Conservation (phyloP, 2,888 invertebrate species). For the Lithophane semibrunnea region DNA sequence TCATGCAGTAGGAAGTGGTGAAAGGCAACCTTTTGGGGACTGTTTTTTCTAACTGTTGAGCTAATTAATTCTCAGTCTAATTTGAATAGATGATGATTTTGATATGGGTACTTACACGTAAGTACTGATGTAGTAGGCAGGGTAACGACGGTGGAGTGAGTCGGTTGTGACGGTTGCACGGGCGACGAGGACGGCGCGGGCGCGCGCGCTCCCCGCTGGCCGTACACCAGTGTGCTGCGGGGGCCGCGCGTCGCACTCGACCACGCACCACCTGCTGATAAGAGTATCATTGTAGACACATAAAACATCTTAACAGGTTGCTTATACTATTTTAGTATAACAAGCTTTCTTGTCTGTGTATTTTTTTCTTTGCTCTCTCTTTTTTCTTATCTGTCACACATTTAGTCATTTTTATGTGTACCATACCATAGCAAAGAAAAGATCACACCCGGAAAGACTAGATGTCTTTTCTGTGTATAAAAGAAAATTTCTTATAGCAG, state of each 20-base stretch:
- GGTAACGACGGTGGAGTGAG: conserved; percentile 77
- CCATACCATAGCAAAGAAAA: too few species aligned
- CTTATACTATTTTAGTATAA: too few species aligned
- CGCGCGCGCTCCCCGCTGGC: conserved; percentile 71
- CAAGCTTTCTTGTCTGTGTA: too few species aligned
- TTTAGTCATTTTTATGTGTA: too few species aligned
- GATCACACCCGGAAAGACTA: too few species aligned
- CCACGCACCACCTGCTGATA: conserved; percentile 71
- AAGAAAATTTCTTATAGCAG: conserved; percentile 14
- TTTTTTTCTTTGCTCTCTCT: too few species aligned
- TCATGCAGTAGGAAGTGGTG: not conserved
- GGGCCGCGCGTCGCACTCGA: conserved; percentile 72
- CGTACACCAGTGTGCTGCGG: conserved; percentile 83
- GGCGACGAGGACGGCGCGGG: conserved; percentile 64
- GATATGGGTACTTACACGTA: conserved; percentile 74
- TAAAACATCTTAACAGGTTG: not conserved
- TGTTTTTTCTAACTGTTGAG: not conserved
- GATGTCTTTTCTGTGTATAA: too few species aligned
- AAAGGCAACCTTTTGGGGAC: not conserved
- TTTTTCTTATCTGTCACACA: too few species aligned
- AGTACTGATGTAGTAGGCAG: conserved; percentile 81
- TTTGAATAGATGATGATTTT: not conserved
- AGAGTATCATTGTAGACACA: not conserved
- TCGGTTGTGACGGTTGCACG: conserved; percentile 59
- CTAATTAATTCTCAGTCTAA: not conserved